Evolutionary conservation across 92 coral and sea anemone species (phyloP).

Genomic region (Anthopleura xanthogrammica): DNA sequence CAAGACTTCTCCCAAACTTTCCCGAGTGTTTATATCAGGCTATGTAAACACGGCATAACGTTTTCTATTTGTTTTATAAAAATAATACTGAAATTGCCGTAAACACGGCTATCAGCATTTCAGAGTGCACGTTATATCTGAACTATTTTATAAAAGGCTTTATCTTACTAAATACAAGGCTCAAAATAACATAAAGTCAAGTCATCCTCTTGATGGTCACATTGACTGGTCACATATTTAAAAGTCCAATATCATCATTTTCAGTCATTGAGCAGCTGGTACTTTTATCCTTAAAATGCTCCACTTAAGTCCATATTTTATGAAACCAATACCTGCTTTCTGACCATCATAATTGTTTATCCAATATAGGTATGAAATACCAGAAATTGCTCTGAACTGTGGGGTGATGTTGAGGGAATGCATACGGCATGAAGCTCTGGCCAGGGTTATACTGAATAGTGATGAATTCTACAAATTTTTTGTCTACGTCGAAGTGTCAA

Average conservation of each 20-base stretch:
- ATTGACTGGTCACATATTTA: background rate
- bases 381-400: constrained; percentile 88
- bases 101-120: too few species aligned
- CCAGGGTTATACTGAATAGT: constrained; percentile 33
- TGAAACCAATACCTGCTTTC: background rate
- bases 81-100: too few species aligned
- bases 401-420: constrained; percentile 95
- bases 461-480: constrained; percentile 70
- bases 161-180: too few species aligned
- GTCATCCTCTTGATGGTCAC: too few species aligned
- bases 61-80: too few species aligned
- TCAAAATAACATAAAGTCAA: too few species aligned
- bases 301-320: too few species aligned
- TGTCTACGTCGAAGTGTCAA: constrained; percentile 87
- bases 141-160: too few species aligned
- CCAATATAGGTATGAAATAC: constrained; percentile 63
- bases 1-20: too few species aligned
- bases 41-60: too few species aligned
- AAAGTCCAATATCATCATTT: background rate
- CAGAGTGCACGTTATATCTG: too few species aligned
- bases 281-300: background rate
- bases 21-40: too few species aligned
- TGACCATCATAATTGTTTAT: background rate
- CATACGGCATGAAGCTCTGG: constrained; percentile 65
- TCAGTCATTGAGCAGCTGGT: background rate